A percentile compares a stretch with the other conserved stretches of the same genome.
Evolutionary conservation across 1,140 invertebrate genomes (phyloP).

Genomic region (Drosophila pectinifera): DNA sequence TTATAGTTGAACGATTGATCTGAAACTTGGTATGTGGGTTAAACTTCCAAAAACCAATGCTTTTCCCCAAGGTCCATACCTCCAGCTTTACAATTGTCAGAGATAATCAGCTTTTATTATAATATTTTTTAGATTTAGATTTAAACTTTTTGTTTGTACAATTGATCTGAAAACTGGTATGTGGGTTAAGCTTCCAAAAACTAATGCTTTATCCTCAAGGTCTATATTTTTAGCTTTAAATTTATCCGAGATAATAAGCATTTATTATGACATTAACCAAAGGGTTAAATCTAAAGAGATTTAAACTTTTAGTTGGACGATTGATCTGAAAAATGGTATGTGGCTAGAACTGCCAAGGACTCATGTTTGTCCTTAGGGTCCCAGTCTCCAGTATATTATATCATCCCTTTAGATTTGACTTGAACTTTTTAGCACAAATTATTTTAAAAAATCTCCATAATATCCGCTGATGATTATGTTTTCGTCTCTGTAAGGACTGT

Average conservation of each 20-base stretch:
- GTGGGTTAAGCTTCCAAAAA: background rate
- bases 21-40: background rate
- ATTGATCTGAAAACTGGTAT: background rate
- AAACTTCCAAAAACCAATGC: background rate
- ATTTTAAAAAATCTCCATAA: background rate
- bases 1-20: background rate
- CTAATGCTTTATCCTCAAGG: background rate
- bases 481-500: slow-evolving; percentile 9
- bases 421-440: background rate
- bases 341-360: no score
- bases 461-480: background rate
- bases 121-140: background rate
- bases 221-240: background rate
- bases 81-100: background rate
- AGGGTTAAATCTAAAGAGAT: no score
- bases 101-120: background rate
- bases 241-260: background rate
- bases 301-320: background rate
- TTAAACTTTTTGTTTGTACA: background rate
- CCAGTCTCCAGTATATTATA: background rate
- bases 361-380: no score
- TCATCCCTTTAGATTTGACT: background rate
- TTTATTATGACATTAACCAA: background rate
- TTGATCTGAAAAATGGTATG: no score
- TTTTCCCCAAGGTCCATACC: background rate